Conservation (phyloP, 2,797 vertebrate species). For the Caiman crocodilus region DNA sequence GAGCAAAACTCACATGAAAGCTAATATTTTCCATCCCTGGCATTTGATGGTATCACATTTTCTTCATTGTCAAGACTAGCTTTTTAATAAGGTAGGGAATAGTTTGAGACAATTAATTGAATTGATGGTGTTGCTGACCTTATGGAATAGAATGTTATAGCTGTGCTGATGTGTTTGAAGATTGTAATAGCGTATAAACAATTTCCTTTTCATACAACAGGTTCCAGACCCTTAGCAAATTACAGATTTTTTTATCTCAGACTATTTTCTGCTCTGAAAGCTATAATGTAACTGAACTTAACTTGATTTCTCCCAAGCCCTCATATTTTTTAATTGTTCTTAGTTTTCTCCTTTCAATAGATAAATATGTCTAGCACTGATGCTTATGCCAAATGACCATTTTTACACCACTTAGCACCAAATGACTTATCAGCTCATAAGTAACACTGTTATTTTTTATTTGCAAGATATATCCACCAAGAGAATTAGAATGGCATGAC, state of each 20-base stretch:
- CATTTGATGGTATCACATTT: not conserved
- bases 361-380: not conserved
- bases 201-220: slow-evolving; percentile 43
- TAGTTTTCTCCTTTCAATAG: not conserved
- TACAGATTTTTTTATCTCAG: slow-evolving; percentile 32
- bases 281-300: not conserved
- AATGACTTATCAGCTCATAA: not conserved
- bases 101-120: slow-evolving; percentile 50
- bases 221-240: slow-evolving; percentile 34
- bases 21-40: not conserved
- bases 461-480: not conserved
- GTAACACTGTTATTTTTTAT: not conserved
- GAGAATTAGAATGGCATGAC: not conserved
- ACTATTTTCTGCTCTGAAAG: slow-evolving; percentile 41
- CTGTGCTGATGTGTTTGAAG: slow-evolving; percentile 35
- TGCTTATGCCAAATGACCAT: not conserved
- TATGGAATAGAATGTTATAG: slow-evolving; percentile 48
- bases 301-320: not conserved
- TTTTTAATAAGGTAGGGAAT: slow-evolving; percentile 34
- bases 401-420: not conserved
- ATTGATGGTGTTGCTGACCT: slow-evolving; percentile 39
- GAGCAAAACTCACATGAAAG: not conserved
- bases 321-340: not conserved
- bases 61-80: not conserved
- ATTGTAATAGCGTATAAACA: slow-evolving; percentile 60